Evolutionary conservation across 2,113 vertebrate genomes (phyloP).

Genomic region (Anseranas semipalmata): DNA sequence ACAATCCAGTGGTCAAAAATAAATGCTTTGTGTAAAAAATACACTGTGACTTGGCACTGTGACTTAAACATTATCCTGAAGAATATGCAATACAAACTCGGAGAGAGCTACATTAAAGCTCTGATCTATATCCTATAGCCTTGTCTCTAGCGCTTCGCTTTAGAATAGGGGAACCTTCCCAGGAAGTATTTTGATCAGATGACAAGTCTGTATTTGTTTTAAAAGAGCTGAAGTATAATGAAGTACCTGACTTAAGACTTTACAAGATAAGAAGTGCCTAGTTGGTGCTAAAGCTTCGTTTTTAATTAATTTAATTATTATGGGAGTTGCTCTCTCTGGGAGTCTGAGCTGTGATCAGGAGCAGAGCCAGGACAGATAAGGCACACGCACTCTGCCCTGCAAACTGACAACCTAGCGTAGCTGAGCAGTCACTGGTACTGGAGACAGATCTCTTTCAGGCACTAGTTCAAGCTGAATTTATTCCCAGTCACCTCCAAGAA

Average conservation of each 20-base stretch:
- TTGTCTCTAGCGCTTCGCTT: not conserved
- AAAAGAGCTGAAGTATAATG: slow-evolving; percentile 41
- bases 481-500: not conserved
- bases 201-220: slow-evolving; percentile 2
- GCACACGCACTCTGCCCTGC: slow-evolving; percentile 8
- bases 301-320: slow-evolving; percentile 65
- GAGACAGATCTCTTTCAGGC: slow-evolving; percentile 3
- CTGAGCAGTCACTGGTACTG: not conserved
- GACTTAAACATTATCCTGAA: not conserved
- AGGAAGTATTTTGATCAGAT: slow-evolving; percentile 24
- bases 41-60: not conserved
- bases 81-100: not conserved
- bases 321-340: slow-evolving; percentile 5
- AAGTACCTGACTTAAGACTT: slow-evolving; percentile 51
- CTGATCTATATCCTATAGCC: not conserved
- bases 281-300: slow-evolving; percentile 47
- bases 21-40: not conserved
- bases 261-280: slow-evolving; percentile 47
- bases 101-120: not conserved
- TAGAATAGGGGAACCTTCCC: slow-evolving; percentile 4
- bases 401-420: slow-evolving; percentile 7
- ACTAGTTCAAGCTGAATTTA: slow-evolving; percentile 38
- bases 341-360: slow-evolving; percentile 57
- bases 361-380: slow-evolving; percentile 26
- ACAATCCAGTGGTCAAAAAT: not conserved